Evolutionary conservation across 2,888 invertebrate genomes (phyloP).

Genomic region (Drosophila suboccidentalis): DNA sequence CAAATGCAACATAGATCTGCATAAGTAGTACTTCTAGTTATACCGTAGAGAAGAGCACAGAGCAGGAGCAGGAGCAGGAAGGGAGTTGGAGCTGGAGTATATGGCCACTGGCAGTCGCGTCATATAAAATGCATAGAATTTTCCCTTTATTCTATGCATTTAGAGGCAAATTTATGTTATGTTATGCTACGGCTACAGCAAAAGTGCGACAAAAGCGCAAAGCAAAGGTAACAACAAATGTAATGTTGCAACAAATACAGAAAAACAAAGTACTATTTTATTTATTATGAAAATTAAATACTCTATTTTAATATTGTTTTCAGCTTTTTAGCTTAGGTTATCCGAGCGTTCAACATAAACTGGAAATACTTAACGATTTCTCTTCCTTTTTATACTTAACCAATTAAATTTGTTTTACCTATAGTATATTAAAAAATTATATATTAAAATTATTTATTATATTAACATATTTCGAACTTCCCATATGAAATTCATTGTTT

Average conservation of each 20-base stretch:
- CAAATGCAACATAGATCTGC: slow-evolving; percentile 59
- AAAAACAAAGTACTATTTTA: background rate
- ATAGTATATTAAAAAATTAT: too few species aligned
- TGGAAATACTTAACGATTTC: background rate
- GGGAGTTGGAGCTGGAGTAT: slow-evolving; percentile 18
- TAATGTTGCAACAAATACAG: background rate
- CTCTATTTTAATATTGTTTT: background rate
- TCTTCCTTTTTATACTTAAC: too few species aligned
- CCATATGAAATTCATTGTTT: too few species aligned
- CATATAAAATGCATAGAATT: slow-evolving; percentile 80
- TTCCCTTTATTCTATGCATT: slow-evolving; percentile 71
- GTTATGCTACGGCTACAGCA: slow-evolving; percentile 36
- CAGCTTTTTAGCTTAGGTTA: background rate
- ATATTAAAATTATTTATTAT: too few species aligned
- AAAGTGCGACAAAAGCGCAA: slow-evolving; percentile 32
- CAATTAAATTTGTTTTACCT: too few species aligned
- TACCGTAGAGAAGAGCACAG: background rate
- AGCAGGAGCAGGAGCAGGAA: too few species aligned
- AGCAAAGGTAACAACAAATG: slow-evolving; percentile 3
- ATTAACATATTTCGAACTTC: too few species aligned
- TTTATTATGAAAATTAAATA: background rate
- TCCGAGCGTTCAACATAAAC: too few species aligned
- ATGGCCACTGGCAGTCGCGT: slow-evolving; percentile 54
- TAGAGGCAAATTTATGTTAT: slow-evolving; percentile 72
- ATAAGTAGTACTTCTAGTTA: slow-evolving; percentile 18